Percentiles rank a stretch among this genome's conserved stretches.
Conservation (phyloP, 2,797 vertebrate species). For the Pelobates cultripes region DNA sequence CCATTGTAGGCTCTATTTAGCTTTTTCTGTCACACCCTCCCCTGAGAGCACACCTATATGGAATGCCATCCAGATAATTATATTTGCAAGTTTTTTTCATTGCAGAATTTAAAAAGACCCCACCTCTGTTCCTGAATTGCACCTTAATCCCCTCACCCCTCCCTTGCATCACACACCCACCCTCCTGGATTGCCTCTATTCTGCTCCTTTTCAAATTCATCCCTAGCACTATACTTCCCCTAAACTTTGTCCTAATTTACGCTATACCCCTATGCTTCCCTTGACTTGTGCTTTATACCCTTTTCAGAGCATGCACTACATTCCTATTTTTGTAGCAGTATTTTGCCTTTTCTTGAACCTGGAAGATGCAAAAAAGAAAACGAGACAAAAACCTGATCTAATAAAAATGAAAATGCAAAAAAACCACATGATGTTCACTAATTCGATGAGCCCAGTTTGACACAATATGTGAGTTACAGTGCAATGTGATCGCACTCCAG, state of each 20-base stretch:
- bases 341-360: slow-evolving; percentile 53
- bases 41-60: slow-evolving; percentile 35
- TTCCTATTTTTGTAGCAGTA: slow-evolving; percentile 57
- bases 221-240: slow-evolving; percentile 11
- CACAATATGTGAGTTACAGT: too few relatives aligned
- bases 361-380: slow-evolving; percentile 53
- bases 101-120: slow-evolving; percentile 14
- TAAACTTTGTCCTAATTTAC: neutral
- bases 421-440: too few relatives aligned
- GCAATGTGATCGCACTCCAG: too few relatives aligned
- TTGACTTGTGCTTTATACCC: slow-evolving; percentile 43
- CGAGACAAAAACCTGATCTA: slow-evolving; percentile 41
- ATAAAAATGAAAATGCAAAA: slow-evolving; percentile 40
- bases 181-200: slow-evolving; percentile 27
- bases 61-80: slow-evolving; percentile 42
- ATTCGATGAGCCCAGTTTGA: too few relatives aligned
- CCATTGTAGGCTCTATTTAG: slow-evolving; percentile 40
- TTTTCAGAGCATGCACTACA: slow-evolving; percentile 51
- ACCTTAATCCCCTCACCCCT: neutral
- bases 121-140: neutral
- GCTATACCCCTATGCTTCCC: slow-evolving; percentile 29
- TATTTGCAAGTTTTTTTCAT: slow-evolving; percentile 46
- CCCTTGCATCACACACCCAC: slow-evolving; percentile 17
- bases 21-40: slow-evolving; percentile 27
- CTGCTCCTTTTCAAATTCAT: slow-evolving; percentile 15